Conservation (phyloP, 2,797 vertebrate species). For the Mustela erminea region DNA sequence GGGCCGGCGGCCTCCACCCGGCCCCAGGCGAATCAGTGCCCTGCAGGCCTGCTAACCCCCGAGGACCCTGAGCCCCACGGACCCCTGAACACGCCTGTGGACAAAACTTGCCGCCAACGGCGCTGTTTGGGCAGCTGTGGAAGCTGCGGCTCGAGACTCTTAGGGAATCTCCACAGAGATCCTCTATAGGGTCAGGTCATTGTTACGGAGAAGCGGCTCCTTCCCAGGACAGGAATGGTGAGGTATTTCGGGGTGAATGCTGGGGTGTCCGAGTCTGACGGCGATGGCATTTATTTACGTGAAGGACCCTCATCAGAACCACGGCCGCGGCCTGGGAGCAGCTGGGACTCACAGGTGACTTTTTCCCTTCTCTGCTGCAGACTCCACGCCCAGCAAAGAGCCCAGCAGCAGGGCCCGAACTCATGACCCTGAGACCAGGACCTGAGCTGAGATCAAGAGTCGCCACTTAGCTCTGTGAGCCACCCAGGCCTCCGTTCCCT, state of each 20-base stretch:
- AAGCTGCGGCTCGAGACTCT: too few relatives aligned
- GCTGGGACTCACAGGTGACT: background rate
- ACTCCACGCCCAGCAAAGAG: background rate
- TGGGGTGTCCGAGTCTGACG: background rate
- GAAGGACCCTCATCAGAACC: background rate
- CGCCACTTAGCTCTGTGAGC: accelerated
- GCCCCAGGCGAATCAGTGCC: accelerated
- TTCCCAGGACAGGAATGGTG: background rate
- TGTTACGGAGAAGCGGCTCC: background rate
- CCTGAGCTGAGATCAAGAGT: background rate
- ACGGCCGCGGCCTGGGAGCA: background rate
- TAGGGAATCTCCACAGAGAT: background rate
- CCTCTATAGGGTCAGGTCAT: background rate
- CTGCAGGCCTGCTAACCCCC: accelerated
- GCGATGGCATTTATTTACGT: accelerated
- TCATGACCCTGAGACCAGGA: background rate
- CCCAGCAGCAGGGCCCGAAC: background rate
- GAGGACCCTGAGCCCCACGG: background rate
- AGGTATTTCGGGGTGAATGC: background rate
- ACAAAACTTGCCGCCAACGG: background rate
- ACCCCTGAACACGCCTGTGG: background rate
- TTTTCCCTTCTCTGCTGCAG: background rate
- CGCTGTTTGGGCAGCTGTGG: background rate
- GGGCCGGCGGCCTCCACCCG: background rate
- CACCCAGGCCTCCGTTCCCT: background rate